These are phyloP conservation scores for Oreohelix idahoensis DNA, from an alignment of 1,140 invertebrate species.

Conservation along the genomic window DNA sequence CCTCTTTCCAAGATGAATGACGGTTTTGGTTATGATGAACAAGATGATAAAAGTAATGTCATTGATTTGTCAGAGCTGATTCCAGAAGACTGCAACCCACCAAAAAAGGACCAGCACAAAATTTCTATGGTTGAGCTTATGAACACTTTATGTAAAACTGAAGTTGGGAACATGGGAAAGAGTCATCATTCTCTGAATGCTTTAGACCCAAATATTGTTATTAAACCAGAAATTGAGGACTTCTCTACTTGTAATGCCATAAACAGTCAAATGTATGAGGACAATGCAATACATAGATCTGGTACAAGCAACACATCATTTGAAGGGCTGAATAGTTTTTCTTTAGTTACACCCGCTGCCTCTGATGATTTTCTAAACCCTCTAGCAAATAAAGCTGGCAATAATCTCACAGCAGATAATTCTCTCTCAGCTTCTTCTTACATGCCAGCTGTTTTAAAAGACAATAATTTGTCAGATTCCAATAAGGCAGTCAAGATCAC, in stretches of 20 bases:
- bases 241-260: no score
- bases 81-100: constrained; percentile 26
- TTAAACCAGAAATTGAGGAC: constrained; percentile 21
- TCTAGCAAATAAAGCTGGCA: background rate
- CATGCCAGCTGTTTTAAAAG: background rate
- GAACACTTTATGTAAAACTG: background rate
- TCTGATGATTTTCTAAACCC: background rate
- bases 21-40: background rate
- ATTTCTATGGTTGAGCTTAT: background rate
- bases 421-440: background rate
- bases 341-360: background rate
- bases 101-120: background rate
- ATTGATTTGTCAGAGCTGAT: constrained; percentile 19
- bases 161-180: background rate
- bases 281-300: background rate
- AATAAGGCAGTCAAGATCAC: background rate
- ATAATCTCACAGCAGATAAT: background rate
- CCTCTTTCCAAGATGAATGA: constrained; percentile 22
- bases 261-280: background rate
- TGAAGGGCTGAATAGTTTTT: background rate
- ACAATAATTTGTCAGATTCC: background rate
- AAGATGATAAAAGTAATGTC: constrained; percentile 1
- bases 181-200: background rate
- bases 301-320: no score
- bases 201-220: background rate